Evolutionary conservation across 2,888 invertebrate species (phyloP), one percentile per base, ranked within the genome.

Genomic region (Neoascia interrupta): DNA sequence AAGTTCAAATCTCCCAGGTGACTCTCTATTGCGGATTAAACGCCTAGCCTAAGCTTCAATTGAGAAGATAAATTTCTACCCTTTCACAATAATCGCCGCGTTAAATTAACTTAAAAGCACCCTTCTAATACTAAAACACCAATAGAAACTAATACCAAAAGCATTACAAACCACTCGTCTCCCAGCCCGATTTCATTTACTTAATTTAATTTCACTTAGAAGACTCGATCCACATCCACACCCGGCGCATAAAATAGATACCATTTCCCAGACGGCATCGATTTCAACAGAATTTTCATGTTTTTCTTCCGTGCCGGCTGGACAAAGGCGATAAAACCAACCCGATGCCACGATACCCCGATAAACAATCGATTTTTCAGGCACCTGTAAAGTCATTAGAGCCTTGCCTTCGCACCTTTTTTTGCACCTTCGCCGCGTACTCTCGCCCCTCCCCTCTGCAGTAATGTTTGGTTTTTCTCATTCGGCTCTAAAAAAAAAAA

Each of bases 281-380:
- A 41, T 51, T 63, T 31, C 41, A 60, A 28, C 26, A 13, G 18
- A 10, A 26, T 11, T 11, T 54, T 23, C 31, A 8, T 13, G 15
- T 15, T 18, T 37, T 34, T 10, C 10, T 45, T 6, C 26, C 26
- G 8, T 5, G 53, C 49, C 56, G 69, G 45, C 45, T 31, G 36
- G 16, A 31, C 23, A 36, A 13, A 51, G 36, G 51, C 18, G 23
- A 45, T 39, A 45, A 56, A 13, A 51, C 31, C 8, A 36, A 2
- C 43, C n/a, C n/a, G n/a, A n/a, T 37, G 18, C n/a, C 4, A 16
- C 8, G 26, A 10, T 21, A 16, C 31, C 8, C 26, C n/a, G 34
- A 58, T 31, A 54, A 70, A 21, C 37, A 76, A 76, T 70, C 76
- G 70, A 72, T 76, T 64, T 58, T 47, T 45, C 16, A 16, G 39